Evolutionary conservation across 2,888 invertebrate species (phyloP), one percentile per base, ranked within the genome.

Genomic region (Trichopria drosophilae): DNA sequence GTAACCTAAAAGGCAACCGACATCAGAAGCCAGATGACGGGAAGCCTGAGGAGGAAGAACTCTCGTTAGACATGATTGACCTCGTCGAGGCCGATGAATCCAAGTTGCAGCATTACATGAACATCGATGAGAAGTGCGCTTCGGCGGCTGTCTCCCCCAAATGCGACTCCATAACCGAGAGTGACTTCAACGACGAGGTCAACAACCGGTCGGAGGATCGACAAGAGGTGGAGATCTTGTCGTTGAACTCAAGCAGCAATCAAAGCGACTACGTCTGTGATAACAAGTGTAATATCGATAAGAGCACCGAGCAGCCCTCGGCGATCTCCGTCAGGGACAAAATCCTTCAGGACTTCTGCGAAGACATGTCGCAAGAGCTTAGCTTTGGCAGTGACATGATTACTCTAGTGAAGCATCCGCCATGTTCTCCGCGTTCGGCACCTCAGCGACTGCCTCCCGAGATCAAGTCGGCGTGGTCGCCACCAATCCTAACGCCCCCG

Each of bases 341-440:
- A 53, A 75, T 75, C 41, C 52, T 74, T 29, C 75, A 75, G 51
- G 75, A 75, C 51, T 75, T 75, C 51, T 75, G 74, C 55, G 75
- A 75, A 35, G 73, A 73, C 28, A 65, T 70, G 57, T 69, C 71
- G 23, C 73, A 73, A 37, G 75, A 75, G 52, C 52, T 75, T 15
- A 75, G 66, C 49, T 73, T 74, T 26, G 73, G 74, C 18, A 73
- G 65, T 52, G 75, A 75, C 54, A 55, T 69, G 18, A 73, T 75
- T 36, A 74, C 75, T 3, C 45, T 75, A 34, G 75, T 75, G 5
- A 75, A 75, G 51, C 75, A 75, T 60, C 68, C 73, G 3, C 69
- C 73, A 3, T 75, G 73, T 40, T 75, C 74, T 5, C 74, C 75
- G 3, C 67, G 72, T 6, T 73, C 74, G 3, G 71, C 70, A 1